Evolutionary conservation across 2,797 vertebrate genomes (phyloP).

Genomic region (Ctenochaetus hawaiiensis): DNA sequence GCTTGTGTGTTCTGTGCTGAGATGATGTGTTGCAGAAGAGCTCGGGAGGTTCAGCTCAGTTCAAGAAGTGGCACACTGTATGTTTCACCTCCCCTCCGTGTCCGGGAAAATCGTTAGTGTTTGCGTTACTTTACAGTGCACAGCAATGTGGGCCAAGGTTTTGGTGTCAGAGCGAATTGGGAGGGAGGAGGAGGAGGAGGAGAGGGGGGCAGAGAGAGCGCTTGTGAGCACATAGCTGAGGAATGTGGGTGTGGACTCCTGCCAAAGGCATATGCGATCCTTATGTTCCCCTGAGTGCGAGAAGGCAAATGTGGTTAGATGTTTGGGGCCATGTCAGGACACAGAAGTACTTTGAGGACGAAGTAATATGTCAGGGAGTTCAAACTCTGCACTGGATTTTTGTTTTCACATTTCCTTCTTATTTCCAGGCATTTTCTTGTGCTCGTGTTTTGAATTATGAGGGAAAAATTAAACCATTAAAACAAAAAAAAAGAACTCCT

Average conservation of each 20-base stretch:
- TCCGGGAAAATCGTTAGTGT: constrained; percentile 33
- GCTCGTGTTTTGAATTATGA: constrained; percentile 15
- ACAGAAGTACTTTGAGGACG: constrained; percentile 63
- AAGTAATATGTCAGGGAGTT: constrained; percentile 49
- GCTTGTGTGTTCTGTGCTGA: neutral
- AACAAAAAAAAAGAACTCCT: neutral
- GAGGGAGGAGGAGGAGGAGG: constrained; percentile 45
- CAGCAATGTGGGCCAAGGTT: constrained; percentile 72
- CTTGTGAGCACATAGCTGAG: constrained; percentile 77
- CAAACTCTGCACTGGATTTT: constrained; percentile 38
- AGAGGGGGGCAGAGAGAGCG: constrained; percentile 51
- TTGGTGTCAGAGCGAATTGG: constrained; percentile 69
- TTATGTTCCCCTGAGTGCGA: constrained; percentile 79
- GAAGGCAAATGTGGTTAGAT: constrained; percentile 68
- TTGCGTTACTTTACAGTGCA: constrained; percentile 65
- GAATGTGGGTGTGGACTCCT: constrained; percentile 83
- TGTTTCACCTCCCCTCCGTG: constrained; percentile 27
- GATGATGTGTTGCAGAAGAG: neutral
- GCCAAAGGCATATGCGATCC: constrained; percentile 85
- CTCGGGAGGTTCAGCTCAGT: neutral
- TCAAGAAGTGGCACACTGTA: constrained; percentile 35
- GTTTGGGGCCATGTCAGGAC: constrained; percentile 79
- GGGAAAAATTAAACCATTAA: neutral
- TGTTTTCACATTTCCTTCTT: neutral
- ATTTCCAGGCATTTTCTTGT: constrained; percentile 40